A percentile compares a stretch with the other conserved stretches of the same genome.
Evolutionary conservation across 2,113 vertebrate species (phyloP).

Genomic region (Psephotus haematonotus): DNA sequence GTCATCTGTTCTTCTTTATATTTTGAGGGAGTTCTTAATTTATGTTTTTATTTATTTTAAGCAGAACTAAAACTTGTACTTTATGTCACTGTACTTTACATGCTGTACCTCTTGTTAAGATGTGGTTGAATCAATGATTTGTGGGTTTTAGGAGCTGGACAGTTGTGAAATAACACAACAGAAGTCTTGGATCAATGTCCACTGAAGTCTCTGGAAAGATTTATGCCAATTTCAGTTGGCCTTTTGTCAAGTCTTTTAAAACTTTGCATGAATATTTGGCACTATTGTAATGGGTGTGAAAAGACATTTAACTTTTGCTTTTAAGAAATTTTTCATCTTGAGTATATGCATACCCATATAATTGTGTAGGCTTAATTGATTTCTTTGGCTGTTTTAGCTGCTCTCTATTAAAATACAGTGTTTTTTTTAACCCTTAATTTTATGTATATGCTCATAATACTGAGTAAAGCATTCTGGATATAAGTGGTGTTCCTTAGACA

Average conservation of each 20-base stretch:
- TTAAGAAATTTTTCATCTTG: not conserved
- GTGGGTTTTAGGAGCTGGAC: not conserved
- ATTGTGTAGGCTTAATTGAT: not conserved
- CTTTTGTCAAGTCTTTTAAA: conserved; percentile 28
- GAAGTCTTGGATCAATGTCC: conserved; percentile 42
- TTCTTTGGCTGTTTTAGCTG: not conserved
- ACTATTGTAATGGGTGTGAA: conserved; percentile 38
- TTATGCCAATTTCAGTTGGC: conserved; percentile 34
- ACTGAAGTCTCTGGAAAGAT: conserved; percentile 16
- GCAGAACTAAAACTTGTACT: not conserved
- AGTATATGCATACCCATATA: not conserved
- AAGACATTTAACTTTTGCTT: conserved; percentile 31
- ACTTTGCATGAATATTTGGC: conserved; percentile 20
- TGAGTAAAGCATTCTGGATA: not conserved
- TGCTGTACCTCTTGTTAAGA: not conserved
- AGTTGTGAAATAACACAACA: conserved; percentile 36
- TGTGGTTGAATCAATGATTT: not conserved
- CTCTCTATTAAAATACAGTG: not conserved
- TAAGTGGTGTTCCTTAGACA: not conserved
- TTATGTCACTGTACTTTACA: not conserved
- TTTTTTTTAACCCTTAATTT: not conserved
- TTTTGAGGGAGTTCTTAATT: not conserved
- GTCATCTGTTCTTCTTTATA: not conserved
- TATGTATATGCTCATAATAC: not conserved
- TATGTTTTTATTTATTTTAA: not conserved